Conservation (phyloP, 2,113 vertebrate species). For the Brachirus orientalis region DNA sequence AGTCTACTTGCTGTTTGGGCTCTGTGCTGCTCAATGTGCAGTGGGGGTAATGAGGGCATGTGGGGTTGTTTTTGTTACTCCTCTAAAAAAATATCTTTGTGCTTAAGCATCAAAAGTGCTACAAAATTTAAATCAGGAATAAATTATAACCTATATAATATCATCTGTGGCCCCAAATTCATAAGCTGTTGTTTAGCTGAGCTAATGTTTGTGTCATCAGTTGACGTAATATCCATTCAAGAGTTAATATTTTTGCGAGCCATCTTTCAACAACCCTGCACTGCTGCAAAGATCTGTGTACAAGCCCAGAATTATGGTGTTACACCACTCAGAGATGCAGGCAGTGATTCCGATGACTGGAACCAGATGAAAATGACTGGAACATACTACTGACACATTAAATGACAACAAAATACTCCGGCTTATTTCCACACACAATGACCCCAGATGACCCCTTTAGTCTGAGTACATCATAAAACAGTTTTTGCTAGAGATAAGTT, state of each 20-base stretch:
- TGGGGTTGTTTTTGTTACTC: too few species aligned
- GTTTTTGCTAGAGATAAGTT: constrained; percentile 40
- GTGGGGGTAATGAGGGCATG: too few species aligned
- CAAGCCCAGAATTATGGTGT: neutral
- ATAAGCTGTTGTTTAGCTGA: too few species aligned
- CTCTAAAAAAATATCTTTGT: too few species aligned
- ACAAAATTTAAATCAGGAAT: too few species aligned
- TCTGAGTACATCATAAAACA: constrained; percentile 9
- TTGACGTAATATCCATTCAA: neutral
- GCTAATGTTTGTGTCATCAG: neutral
- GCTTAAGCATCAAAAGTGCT: too few species aligned
- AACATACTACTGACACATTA: neutral
- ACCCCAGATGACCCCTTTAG: neutral
- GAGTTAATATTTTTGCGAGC: neutral
- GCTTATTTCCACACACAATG: too few species aligned
- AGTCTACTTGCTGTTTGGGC: too few species aligned
- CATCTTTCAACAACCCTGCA: neutral
- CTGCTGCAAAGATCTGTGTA: neutral
- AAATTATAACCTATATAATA: too few species aligned
- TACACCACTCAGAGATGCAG: neutral
- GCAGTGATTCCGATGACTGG: neutral
- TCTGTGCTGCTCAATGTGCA: too few species aligned
- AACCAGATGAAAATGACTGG: neutral
- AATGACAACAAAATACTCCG: neutral
- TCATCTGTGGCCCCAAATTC: too few species aligned